Evolutionary conservation across 2,113 vertebrate species (phyloP), one percentile per base, ranked within the genome.

Genomic region (Numida meleagris): DNA sequence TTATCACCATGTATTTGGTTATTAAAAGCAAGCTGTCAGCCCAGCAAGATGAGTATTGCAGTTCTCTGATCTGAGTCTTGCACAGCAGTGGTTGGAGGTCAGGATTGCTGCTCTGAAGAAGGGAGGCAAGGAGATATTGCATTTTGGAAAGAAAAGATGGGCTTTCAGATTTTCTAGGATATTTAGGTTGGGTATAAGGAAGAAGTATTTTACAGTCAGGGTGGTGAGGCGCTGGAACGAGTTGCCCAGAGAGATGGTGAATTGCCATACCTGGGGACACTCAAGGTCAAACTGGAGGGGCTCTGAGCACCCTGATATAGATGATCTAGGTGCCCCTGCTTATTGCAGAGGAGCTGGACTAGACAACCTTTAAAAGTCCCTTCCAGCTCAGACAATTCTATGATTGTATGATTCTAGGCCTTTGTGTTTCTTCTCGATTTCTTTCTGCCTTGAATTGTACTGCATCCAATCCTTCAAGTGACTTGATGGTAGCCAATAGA

Each of bases 21-120:
- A 75, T 79, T 94, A 92, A 91, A 88, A 93, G 73, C 50, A 89
- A 93, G 43, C 48, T 85, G 93, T 84, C 46, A 70, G 24, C 3
- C 50, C 45, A 33, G 61, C 40, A 61, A 55, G 23, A 21, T 2
- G 25, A 8, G 13, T 63, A 33, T 36, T n/a, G 14, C 36, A 42
- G 33, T 34, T 74, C 23, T 65, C 65, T 48, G 48, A 51, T 14
- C 3, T 2, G 38, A 48, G 31, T 63, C 31, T 34, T 53, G 15
- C 6, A 38, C 43, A 14, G 6, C 18, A 63, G 16, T 34, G 6
- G 21, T 18, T 74, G 38, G 48, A 85, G 88, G 38, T 42, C 53
- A 43, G 36, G 42, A 51, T 9, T 42, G 13, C 21, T 82, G 14
- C 71, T 68, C 59, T 68, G 58, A 14, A 50, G 33, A 18, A 40